Base-by-base conservation (phyloP, 2,113 vertebrate genomes). In the Egretta garzetta region DNA sequence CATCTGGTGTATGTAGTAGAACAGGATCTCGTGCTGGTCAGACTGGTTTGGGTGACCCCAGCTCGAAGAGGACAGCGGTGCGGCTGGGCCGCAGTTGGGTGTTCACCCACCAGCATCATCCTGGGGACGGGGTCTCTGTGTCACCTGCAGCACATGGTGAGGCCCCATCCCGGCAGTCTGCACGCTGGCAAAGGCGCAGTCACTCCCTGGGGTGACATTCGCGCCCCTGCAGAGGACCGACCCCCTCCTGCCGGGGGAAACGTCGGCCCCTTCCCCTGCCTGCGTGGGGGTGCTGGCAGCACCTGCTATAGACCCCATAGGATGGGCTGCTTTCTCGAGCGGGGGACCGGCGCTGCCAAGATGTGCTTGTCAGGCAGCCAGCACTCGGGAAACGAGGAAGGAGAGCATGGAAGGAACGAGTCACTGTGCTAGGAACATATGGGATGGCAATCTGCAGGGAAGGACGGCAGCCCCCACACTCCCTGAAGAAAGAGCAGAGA, bases 41-140 rank as follows among this genome's bases (percentile, higher is more conserved):
- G 93, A 80, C 88, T 66, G 91, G 94, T 96, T 92, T 88, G 58
- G 75, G 55, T 74, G 80, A 70, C 87, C 86, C 63, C 62, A 72
- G 13, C 32, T 32, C 8, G 1, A 70, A 56, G 68, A 47, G 21
- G 62, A 59, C 37, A 67, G 45, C 10, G 8, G 22, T 18, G 56
- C 3, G 17, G 21, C n/a, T 62, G 62, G 64, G 62, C 88, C 88
- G 80, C 58, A 19, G 18, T 1, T 70, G 37, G 28, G 17, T 45
- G 49, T 59, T 77, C 64, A 47, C 47, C 49, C 53, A 45, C 14
- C 74, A 63, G 64, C 84, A 66, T 30, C 59, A 12, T 33, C 30
- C 79, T 1, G 24, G 62, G 83, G 68, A 74, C 1, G 3, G 22
- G 53, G 50, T 45, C 56, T 37, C 23, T 14, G 3, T 67, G 62